phyloP scores from a whole-genome alignment of 2,797 vertebrate species.

The Limnodromus scolopaceus region DNA sequence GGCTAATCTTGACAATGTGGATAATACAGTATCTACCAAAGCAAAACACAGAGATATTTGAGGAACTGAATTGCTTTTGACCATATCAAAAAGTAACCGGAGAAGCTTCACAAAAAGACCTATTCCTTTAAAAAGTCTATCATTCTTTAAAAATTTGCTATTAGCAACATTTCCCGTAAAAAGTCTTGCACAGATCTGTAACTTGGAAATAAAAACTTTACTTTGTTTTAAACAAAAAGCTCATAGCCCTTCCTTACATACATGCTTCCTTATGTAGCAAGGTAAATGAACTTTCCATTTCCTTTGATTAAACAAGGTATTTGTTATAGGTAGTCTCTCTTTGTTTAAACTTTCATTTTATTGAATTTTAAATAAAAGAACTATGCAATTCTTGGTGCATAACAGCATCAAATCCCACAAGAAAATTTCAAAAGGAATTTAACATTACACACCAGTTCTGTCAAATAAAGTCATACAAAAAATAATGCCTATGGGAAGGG shows the following conservation, averaged over 20 bases:
- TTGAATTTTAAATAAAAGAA: conserved; percentile 19
- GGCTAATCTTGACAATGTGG: neutral
- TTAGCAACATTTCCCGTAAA: neutral
- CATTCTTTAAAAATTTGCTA: neutral
- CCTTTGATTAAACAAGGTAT: neutral
- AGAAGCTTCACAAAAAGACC: neutral
- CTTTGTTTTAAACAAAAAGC: neutral
- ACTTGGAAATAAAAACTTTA: neutral
- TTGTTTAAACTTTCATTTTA: neutral
- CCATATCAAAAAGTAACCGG: neutral
- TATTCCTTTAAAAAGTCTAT: neutral
- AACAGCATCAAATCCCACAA: neutral
- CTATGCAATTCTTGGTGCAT: neutral
- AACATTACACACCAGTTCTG: neutral
- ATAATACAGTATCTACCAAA: neutral
- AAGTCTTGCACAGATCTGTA: neutral
- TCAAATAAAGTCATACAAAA: conserved; percentile 7
- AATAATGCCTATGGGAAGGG: neutral
- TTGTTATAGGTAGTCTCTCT: neutral
- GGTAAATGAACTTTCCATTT: neutral
- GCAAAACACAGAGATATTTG: neutral
- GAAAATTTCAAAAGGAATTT: conserved; percentile 32
- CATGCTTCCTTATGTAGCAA: neutral
- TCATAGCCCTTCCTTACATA: neutral
- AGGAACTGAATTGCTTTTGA: neutral